Evolutionary conservation across 2,113 vertebrate genomes (phyloP).

Genomic region (Mohoua ochrocephala): DNA sequence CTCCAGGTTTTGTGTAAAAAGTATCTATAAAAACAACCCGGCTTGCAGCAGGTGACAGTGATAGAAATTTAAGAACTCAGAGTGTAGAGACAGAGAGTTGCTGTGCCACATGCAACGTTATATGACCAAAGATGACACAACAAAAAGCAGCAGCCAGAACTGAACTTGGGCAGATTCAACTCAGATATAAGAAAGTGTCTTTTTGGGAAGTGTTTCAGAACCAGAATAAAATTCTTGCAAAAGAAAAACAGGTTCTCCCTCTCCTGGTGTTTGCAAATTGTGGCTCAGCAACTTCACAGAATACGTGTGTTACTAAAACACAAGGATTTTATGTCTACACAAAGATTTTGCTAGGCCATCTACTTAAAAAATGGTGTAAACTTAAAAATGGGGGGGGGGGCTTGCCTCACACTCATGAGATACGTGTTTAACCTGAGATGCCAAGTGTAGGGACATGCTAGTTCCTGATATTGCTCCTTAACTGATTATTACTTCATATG

Average conservation of each 20-base stretch:
- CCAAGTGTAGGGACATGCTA: rapidly evolving
- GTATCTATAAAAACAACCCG: background rate
- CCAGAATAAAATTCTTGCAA: background rate
- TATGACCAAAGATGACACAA: background rate
- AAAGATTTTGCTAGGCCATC: background rate
- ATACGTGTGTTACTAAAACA: rapidly evolving
- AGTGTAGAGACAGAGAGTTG: background rate
- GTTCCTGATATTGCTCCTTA: too few species aligned
- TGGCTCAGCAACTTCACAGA: background rate
- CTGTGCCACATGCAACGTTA: background rate
- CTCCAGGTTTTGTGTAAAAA: background rate
- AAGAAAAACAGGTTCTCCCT: background rate
- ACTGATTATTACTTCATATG: too few species aligned
- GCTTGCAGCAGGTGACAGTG: background rate
- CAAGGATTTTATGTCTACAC: background rate
- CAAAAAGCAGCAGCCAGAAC: background rate
- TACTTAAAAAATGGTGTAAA: background rate
- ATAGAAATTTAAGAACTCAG: background rate
- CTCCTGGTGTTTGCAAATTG: rapidly evolving
- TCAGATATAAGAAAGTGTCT: background rate
- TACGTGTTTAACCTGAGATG: rapidly evolving
- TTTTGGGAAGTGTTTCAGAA: background rate
- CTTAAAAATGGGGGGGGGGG: rapidly evolving
- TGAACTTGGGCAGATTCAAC: background rate
- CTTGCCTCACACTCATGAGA: background rate